These are phyloP conservation scores for Prionailurus bengalensis DNA, from an alignment of 2,113 vertebrate species.

Conservation along the genomic window DNA sequence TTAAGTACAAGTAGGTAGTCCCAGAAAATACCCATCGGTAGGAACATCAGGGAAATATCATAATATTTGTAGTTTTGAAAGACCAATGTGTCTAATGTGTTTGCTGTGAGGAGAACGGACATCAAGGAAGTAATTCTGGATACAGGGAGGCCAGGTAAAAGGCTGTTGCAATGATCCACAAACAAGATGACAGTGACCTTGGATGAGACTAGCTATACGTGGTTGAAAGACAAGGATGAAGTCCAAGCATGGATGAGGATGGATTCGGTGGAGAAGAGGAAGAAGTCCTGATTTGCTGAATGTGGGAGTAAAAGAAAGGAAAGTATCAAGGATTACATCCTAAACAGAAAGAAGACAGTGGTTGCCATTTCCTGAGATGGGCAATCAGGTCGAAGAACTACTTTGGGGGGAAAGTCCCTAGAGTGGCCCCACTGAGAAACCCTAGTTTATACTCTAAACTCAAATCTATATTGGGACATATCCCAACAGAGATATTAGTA, in stretches of 20 bases:
- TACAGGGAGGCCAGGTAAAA: too few relatives aligned
- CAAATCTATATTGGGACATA: neutral
- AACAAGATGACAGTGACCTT: neutral
- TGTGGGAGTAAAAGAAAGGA: neutral
- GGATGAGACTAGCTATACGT: neutral
- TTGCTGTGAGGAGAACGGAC: neutral
- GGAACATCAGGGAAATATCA: neutral
- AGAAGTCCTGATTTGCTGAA: neutral
- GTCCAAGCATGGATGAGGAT: too few relatives aligned
- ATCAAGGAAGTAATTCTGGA: neutral
- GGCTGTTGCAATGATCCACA: neutral
- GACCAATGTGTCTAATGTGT: neutral
- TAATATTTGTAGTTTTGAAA: neutral
- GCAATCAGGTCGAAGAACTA: neutral
- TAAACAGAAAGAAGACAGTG: neutral
- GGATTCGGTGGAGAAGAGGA: neutral
- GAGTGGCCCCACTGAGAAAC: neutral
- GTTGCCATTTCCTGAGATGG: neutral
- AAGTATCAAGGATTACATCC: neutral
- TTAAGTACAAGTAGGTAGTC: neutral
- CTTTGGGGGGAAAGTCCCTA: neutral
- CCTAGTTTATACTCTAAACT: neutral
- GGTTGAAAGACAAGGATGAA: neutral
- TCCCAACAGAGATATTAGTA: neutral
- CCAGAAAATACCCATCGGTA: neutral